phyloP scores from a whole-genome alignment of 2,113 vertebrate species.

The Neogale vison region DNA sequence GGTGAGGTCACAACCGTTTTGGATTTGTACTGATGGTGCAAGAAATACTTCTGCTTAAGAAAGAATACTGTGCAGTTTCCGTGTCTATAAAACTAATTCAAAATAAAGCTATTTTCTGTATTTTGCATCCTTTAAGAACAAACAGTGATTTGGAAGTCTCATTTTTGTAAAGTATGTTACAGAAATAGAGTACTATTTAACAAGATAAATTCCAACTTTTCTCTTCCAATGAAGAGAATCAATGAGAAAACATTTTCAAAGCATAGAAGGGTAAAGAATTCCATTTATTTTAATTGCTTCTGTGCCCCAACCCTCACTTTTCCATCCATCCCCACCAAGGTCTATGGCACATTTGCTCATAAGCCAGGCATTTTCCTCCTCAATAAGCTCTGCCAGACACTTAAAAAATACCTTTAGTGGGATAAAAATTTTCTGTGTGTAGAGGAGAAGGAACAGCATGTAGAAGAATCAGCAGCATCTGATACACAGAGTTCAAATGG shows the following conservation, averaged over 20 bases:
- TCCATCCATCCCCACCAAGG: neutral
- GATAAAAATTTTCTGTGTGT: neutral
- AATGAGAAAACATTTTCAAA: conserved; percentile 13
- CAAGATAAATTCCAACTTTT: conserved; percentile 33
- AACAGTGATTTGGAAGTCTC: neutral
- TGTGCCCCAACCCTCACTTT: neutral
- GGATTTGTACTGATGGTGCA: neutral
- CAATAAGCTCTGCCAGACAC: neutral
- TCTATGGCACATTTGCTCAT: neutral
- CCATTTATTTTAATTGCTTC: neutral
- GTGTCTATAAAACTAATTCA: conserved; percentile 18
- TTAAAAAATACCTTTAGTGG: neutral
- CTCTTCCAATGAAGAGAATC: neutral
- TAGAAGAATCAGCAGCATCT: neutral
- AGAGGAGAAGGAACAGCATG: neutral
- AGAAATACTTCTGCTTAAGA: conserved; percentile 22
- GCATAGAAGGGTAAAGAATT: neutral
- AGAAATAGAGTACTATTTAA: conserved; percentile 23
- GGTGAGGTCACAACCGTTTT: neutral
- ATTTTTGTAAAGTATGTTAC: neutral
- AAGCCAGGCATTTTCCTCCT: neutral
- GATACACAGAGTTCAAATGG: neutral
- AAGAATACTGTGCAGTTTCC: neutral
- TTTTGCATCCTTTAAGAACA: conserved; percentile 41
- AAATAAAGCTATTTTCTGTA: conserved; percentile 1